A percentile compares a stretch with the other conserved stretches of the same genome.
Evolutionary conservation across 2,797 vertebrate species (phyloP).

Genomic region (Pseudochirops cupreus): DNA sequence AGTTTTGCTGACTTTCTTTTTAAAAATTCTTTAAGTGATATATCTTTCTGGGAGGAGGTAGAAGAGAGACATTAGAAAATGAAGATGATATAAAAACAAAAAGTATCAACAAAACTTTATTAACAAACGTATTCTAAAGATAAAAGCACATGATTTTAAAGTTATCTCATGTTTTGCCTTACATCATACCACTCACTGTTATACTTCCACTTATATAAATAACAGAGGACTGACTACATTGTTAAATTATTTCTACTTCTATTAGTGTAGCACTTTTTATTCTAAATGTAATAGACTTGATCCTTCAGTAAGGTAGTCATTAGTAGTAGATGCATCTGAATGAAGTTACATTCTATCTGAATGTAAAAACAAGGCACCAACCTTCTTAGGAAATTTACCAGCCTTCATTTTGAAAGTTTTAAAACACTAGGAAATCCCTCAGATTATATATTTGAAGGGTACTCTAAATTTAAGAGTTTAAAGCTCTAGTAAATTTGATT

Average conservation of each 20-base stretch:
- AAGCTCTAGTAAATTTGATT: slow-evolving; percentile 31
- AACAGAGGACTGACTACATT: background rate
- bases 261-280: background rate
- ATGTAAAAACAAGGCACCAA: slow-evolving; percentile 15
- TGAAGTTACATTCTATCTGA: background rate
- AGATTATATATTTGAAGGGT: slow-evolving; percentile 38
- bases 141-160: background rate
- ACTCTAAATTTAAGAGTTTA: slow-evolving; percentile 53
- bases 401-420: slow-evolving; percentile 58
- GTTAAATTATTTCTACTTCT: background rate
- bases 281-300: background rate
- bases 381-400: slow-evolving; percentile 47
- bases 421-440: slow-evolving; percentile 51
- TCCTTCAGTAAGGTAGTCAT: background rate
- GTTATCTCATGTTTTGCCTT: background rate
- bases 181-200: background rate
- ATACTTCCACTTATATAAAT: background rate
- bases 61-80: background rate
- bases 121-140: slow-evolving; percentile 36
- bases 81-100: slow-evolving; percentile 26
- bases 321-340: background rate
- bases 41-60: background rate
- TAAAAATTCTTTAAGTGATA: slow-evolving; percentile 14
- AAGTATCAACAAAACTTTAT: background rate
- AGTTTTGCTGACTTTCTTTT: background rate